These are phyloP conservation scores for Mesorhabditis spiculigera DNA, from an alignment of 2,888 invertebrate genomes.

Conservation along the genomic window DNA sequence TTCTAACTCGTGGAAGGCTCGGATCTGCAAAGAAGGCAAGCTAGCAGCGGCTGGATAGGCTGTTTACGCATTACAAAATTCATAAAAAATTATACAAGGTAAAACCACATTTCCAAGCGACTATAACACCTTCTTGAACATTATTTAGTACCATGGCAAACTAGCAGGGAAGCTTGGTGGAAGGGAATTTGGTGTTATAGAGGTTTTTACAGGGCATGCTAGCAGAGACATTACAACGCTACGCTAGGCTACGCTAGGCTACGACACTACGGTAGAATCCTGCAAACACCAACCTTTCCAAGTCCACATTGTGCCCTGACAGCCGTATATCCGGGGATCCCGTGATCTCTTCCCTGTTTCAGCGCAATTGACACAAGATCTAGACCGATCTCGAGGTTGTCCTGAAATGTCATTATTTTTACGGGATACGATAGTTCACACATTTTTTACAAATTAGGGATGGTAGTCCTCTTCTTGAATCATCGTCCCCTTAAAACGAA, in stretches of 20 bases:
- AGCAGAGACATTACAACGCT: no score
- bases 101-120: no score
- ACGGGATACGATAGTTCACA: constrained; percentile 12
- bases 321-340: constrained; percentile 51
- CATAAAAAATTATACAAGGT: no score
- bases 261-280: no score
- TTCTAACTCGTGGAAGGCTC: constrained; percentile 39
- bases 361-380: constrained; percentile 53
- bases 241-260: no score
- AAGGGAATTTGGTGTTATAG: no score
- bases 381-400: constrained; percentile 41
- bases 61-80: no score
- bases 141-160: no score
- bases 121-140: no score
- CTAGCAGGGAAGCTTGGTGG: no score
- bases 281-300: constrained; percentile 27
- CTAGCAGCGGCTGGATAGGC: not conserved
- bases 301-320: constrained; percentile 53
- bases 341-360: constrained; percentile 57
- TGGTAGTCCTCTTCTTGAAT: not conserved
- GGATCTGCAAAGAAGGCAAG: constrained; percentile 22
- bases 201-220: no score
- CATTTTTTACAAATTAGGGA: constrained; percentile 25
- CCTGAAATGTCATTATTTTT: constrained; percentile 7
- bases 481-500: constrained; percentile 13